Evolutionary conservation across 2,888 invertebrate genomes (phyloP), one percentile per base, ranked within the genome.

Genomic region (Phaonia tiefii): DNA sequence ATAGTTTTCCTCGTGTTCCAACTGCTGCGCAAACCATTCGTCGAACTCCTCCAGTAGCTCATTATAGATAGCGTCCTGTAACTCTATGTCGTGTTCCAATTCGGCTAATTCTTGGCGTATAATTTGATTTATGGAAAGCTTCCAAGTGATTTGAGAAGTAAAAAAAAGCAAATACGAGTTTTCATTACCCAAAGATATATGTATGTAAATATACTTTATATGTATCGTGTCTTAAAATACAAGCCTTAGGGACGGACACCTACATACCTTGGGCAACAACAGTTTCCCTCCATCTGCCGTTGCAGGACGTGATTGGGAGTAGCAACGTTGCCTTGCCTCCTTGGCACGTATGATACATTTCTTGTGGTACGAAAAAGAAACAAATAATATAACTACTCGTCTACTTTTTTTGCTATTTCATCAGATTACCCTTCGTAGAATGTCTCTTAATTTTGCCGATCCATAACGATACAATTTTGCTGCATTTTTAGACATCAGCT

Each of bases 341-440:
- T 86, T 84, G 7, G 90, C 85, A 5, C 89, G 88, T 31, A 86
- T 73, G 58, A 88, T 86, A 75, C 89, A 90, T 86, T 90, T 90
- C 90, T 90, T 20, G n/a, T 67, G 37, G 46, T 46, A 17, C n/a
- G n/a, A n/a, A 8, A 54, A 4, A 63, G 25, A 37, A 22, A 49
- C 31, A 20, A 39, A 66, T n/a, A n/a, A n/a, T n/a, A n/a, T n/a
- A n/a, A n/a, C n/a, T n/a, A n/a, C n/a, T n/a, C n/a, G n/a, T n/a
- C n/a, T n/a, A n/a, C n/a, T n/a, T n/a, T n/a, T n/a, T n/a, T n/a
- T 70, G 58, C 39, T 1, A 31, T 31, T 31, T 31, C 31, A 31
- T 31, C 31, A 31, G 4, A 5, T 15, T 42, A 73, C 70, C 85
- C 89, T 86, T 7, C 90, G 86, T 8, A 90, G 74, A 37, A 89